These are phyloP conservation scores for Typhlichthys eigenmanni DNA, from an alignment of 2,797 vertebrate genomes.

Conservation along the genomic window DNA sequence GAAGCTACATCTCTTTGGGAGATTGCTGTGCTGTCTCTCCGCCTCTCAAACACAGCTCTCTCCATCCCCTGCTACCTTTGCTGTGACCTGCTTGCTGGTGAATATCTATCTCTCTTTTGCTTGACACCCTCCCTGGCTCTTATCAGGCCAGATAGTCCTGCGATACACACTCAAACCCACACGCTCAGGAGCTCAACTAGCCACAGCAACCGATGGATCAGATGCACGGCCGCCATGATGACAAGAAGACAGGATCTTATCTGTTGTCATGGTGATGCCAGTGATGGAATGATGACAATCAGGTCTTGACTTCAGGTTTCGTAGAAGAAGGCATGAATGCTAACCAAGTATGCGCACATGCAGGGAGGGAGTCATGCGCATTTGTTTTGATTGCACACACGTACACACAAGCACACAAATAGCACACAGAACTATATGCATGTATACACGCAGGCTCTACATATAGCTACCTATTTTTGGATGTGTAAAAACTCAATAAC, in stretches of 20 bases:
- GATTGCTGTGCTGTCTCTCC: slow-evolving; percentile 14
- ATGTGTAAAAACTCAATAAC: neutral
- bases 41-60: slow-evolving; percentile 17
- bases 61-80: slow-evolving; percentile 29
- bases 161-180: slow-evolving; percentile 62
- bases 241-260: slow-evolving; percentile 71
- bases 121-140: slow-evolving; percentile 45
- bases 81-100: slow-evolving; percentile 36
- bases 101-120: slow-evolving; percentile 36
- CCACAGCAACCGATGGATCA: slow-evolving; percentile 58
- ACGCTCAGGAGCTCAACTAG: slow-evolving; percentile 50
- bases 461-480: neutral
- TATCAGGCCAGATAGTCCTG: slow-evolving; percentile 64
- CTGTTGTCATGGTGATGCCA: slow-evolving; percentile 65
- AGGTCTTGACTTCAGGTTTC: slow-evolving; percentile 37
- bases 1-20: neutral
- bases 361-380: slow-evolving; percentile 20
- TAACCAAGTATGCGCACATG: slow-evolving; percentile 1
- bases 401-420: slow-evolving; percentile 4
- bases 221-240: slow-evolving; percentile 60
- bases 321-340: slow-evolving; percentile 17
- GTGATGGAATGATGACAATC: slow-evolving; percentile 72
- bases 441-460: neutral
- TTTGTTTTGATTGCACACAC: neutral
- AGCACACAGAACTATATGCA: slow-evolving; percentile 9